Conservation (phyloP, 92 coral and sea anemone species). For the Ricordea florida region DNA sequence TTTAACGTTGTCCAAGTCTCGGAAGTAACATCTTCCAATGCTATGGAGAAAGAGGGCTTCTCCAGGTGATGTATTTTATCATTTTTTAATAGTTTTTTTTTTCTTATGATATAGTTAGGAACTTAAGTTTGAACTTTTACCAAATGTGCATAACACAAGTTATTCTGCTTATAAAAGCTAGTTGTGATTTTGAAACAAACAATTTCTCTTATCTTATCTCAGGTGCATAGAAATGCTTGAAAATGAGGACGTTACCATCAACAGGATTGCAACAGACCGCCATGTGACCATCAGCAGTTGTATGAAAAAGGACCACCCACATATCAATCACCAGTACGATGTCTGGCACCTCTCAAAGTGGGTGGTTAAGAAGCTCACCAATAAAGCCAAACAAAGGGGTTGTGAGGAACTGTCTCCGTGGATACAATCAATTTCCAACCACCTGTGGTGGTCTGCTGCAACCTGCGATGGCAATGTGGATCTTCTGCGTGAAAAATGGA, state of each 20-base stretch:
- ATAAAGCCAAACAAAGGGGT: constrained; percentile 45
- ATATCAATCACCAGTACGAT: constrained; percentile 62
- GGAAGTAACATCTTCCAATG: constrained; percentile 39
- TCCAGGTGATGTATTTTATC: constrained; percentile 18
- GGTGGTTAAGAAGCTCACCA: constrained; percentile 49
- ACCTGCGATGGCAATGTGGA: constrained; percentile 55
- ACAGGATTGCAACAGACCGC: constrained; percentile 52
- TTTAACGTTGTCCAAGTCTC: constrained; percentile 19
- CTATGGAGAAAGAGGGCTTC: constrained; percentile 63
- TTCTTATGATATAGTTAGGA: no score
- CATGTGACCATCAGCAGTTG: constrained; percentile 48
- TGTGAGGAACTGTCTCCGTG: constrained; percentile 38
- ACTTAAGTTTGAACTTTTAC: no score
- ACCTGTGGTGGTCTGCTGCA: constrained; percentile 71
- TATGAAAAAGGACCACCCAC: constrained; percentile 39
- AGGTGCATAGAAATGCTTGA: neutral
- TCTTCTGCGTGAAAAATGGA: constrained; percentile 55
- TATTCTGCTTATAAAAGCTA: no score
- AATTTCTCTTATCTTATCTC: no score
- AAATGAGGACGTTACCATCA: neutral
- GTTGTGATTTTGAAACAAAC: no score
- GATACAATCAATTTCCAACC: constrained; percentile 59
- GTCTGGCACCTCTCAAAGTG: constrained; percentile 72
- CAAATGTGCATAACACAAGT: no score
- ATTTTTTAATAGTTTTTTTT: no score